Conservation (phyloP, 2,797 vertebrate species). For the Phoeniculus purpureus region DNA sequence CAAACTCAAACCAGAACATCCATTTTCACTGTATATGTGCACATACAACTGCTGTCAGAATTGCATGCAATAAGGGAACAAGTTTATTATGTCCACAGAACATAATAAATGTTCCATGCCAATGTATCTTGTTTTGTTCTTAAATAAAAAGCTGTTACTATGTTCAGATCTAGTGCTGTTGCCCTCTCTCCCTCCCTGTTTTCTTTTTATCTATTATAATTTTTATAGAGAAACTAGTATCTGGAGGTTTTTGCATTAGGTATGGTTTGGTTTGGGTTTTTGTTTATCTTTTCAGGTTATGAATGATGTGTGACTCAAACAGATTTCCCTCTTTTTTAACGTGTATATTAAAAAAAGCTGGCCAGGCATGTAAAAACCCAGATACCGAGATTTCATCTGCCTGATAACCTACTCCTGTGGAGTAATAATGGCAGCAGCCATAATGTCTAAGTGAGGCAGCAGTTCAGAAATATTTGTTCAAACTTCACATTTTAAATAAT, state of each 20-base stretch:
- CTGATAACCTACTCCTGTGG: neutral
- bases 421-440: neutral
- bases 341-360: neutral
- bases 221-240: neutral
- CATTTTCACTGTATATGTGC: rapidly evolving
- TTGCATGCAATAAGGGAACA: neutral
- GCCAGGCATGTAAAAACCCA: neutral
- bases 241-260: neutral
- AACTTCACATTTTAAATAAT: neutral
- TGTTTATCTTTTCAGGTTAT: neutral
- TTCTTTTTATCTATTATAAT: neutral
- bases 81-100: neutral
- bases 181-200: rapidly evolving
- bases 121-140: neutral
- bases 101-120: neutral
- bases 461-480: neutral
- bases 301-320: neutral
- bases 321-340: neutral
- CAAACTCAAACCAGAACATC: neutral
- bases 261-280: neutral
- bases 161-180: neutral
- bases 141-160: neutral
- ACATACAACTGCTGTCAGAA: neutral
- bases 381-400: neutral
- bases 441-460: neutral